Evolutionary conservation across 2,888 invertebrate genomes (phyloP), one percentile per base, ranked within the genome.

Genomic region (Shargacucullia verbasci): DNA sequence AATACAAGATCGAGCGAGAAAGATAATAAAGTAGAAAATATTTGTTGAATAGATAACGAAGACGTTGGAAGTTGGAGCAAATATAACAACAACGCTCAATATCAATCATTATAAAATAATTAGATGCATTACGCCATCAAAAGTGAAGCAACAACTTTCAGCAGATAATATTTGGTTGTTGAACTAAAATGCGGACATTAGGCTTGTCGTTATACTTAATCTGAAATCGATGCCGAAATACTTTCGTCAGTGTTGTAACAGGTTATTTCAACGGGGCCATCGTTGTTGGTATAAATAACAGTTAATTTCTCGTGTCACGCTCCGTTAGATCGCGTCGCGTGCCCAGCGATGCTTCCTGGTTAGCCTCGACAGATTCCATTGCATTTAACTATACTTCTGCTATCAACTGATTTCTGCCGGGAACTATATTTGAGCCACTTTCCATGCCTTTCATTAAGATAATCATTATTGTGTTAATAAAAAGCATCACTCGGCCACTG

Each of bases 301-400:
- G 93, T 92, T 91, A 92, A 92, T 92, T 92, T 90, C 90, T 91
- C 87, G 82, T 86, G 89, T 83, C 87, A 89, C 91, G 92, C 88
- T 90, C 91, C 90, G 92, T 89, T 92, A 89, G 87, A 76, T 79
- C 69, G 74, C 86, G 86, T 92, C 91, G 91, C 92, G 91, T 92
- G 92, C 83, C 81, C 75, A 70, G 62, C 80, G 79, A 74, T 64
- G 78, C 88, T 92, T 92, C 92, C 92, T 90, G 86, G 87, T 88
- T 84, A 79, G 78, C 78, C 76, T 82, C 79, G 68, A 85, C 82
- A 77, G 79, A 74, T 72, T 80, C 78, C 65, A 65, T 47, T 69
- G 82, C 84, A 85, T 87, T 86, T 85, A 57, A 62, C 59, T 68
- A 54, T 56, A 60, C 29, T 73, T 70, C 62, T 74, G 61, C 59